Evolutionary conservation across 2,113 vertebrate species (phyloP).

Genomic region (Apaloderma vittatum): DNA sequence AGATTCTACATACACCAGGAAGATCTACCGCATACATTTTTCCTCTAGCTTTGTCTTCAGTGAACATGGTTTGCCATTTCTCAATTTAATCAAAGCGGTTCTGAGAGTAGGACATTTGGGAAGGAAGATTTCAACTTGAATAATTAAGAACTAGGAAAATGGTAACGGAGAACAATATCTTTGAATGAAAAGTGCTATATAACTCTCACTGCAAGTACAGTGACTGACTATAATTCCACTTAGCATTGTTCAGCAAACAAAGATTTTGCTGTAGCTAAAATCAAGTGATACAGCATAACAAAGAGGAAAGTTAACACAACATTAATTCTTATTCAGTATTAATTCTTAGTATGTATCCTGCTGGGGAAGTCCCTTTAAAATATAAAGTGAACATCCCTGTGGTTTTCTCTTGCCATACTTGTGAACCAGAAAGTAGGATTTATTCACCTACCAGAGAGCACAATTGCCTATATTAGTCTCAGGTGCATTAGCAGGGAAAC

Average conservation of each 20-base stretch:
- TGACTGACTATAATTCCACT: neutral
- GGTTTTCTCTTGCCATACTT: neutral
- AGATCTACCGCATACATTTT: neutral
- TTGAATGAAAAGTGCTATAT: neutral
- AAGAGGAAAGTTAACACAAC: neutral
- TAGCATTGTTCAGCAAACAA: neutral
- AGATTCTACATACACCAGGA: neutral
- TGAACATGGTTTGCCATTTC: neutral
- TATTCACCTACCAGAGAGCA: neutral
- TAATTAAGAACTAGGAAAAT: neutral
- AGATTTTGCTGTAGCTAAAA: neutral
- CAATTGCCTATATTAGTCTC: neutral
- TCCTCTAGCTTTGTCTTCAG: neutral
- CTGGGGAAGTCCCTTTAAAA: neutral
- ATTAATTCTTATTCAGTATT: neutral
- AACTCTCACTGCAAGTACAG: neutral
- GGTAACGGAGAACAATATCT: neutral
- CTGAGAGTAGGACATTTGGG: neutral
- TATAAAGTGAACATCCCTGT: neutral
- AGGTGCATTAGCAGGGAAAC: neutral
- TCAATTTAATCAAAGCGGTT: neutral
- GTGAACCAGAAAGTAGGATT: neutral
- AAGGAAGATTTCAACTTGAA: neutral
- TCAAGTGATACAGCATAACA: neutral
- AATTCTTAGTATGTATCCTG: neutral